Percentiles rank a stretch among this genome's conserved stretches.
Conservation (phyloP, 2,797 vertebrate genomes). For the Pogonophryne albipinna region DNA sequence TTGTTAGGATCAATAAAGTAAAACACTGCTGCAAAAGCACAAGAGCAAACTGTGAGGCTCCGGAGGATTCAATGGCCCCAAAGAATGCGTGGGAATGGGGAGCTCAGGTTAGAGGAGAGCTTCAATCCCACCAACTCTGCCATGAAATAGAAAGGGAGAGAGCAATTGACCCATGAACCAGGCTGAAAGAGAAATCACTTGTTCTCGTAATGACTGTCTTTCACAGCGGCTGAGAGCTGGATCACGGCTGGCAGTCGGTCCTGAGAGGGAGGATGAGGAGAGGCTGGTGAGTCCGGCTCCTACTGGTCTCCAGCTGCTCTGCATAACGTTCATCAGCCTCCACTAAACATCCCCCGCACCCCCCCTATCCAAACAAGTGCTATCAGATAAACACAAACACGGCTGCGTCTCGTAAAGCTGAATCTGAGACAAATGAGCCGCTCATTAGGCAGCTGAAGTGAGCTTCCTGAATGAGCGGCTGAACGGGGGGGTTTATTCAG, state of each 20-base stretch:
- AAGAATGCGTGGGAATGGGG: conserved; percentile 80
- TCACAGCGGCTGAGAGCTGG: conserved; percentile 64
- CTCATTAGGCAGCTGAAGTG: conserved; percentile 76
- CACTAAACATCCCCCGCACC: neutral
- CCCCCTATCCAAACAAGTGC: conserved; percentile 58
- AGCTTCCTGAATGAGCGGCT: conserved; percentile 62
- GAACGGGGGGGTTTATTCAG: conserved; percentile 59
- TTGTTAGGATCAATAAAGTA: conserved; percentile 84
- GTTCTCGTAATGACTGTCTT: conserved; percentile 78
- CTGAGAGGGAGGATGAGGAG: conserved; percentile 51
- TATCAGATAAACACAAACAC: conserved; percentile 73
- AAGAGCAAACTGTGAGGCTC: conserved; percentile 78
- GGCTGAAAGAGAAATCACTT: conserved; percentile 82
- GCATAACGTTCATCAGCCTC: conserved; percentile 58
- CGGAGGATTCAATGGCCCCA: conserved; percentile 67
- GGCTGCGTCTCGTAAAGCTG: conserved; percentile 64
- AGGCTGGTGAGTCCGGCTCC: conserved; percentile 59
- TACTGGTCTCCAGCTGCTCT: conserved; percentile 67
- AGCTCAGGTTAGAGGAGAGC: conserved; percentile 73
- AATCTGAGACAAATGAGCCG: conserved; percentile 73
- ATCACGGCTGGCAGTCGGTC: conserved; percentile 46
- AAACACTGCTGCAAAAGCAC: conserved; percentile 79
- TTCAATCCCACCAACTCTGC: conserved; percentile 80
- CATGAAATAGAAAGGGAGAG: conserved; percentile 76
- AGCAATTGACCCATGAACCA: conserved; percentile 84